Evolutionary conservation across 2,113 vertebrate species (phyloP).

Genomic region (Chaenocephalus aceratus): DNA sequence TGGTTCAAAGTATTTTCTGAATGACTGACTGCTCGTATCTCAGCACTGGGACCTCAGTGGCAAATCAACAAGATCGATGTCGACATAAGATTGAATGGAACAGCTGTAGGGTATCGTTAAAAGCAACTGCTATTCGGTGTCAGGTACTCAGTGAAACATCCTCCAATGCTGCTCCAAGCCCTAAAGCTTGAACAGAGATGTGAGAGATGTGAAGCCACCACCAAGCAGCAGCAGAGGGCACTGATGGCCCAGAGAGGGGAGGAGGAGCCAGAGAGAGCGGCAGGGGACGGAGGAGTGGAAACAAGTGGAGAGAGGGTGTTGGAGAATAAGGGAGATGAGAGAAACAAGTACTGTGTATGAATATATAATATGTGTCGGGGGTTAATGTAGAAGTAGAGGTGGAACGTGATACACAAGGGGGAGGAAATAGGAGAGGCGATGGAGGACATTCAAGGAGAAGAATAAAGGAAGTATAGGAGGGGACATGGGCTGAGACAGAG

Average conservation of each 20-base stretch:
- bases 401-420: not conserved
- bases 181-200: not conserved
- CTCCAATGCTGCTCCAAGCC: not conserved
- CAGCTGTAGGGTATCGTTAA: not conserved
- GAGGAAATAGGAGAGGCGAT: not conserved
- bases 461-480: not conserved
- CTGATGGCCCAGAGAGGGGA: slow-evolving; percentile 42
- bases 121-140: not conserved
- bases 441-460: not conserved
- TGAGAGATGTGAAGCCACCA: slow-evolving; percentile 22
- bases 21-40: too few relatives aligned
- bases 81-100: not conserved
- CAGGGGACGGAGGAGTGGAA: not conserved
- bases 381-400: not conserved
- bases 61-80: not conserved
- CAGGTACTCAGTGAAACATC: not conserved
- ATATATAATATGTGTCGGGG: not conserved
- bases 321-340: not conserved
- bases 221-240: slow-evolving; percentile 74
- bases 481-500: not conserved
- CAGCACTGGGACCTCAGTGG: not conserved
- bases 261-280: not conserved
- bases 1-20: not conserved
- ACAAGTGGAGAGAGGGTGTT: not conserved
- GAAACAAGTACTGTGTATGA: too few relatives aligned